Percentiles rank a stretch among this genome's conserved stretches.
Evolutionary conservation across 2,888 invertebrate species (phyloP).

Genomic region (Drosophila robusta): DNA sequence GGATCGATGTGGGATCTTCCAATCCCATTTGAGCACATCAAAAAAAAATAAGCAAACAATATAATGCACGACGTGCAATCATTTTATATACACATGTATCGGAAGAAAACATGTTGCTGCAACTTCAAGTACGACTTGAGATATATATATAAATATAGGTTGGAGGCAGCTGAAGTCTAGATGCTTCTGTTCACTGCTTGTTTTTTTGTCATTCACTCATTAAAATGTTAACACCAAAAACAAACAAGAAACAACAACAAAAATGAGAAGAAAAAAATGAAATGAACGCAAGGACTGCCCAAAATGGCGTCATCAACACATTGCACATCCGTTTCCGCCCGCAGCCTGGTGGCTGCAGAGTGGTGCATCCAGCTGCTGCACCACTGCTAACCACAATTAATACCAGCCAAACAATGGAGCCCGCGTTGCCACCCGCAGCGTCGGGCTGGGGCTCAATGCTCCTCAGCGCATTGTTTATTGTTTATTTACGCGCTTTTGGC

Average conservation of each 20-base stretch:
- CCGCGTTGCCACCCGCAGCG: conserved; percentile 10
- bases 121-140: neutral
- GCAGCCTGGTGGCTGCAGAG: conserved; percentile 8
- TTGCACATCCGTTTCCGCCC: conserved; percentile 71
- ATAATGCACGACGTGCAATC: neutral
- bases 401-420: conserved; percentile 55
- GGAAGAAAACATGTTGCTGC: neutral
- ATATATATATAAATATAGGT: neutral
- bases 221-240: conserved; percentile 38
- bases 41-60: neutral
- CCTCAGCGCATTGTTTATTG: conserved; percentile 51
- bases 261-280: conserved; percentile 19
- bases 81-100: neutral
- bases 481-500: conserved; percentile 49
- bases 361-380: conserved; percentile 4
- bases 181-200: neutral
- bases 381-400: conserved; percentile 59
- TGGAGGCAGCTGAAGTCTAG: neutral
- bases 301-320: conserved; percentile 70
- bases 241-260: conserved; percentile 17
- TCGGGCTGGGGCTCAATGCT: conserved; percentile 20
- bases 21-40: too few species aligned
- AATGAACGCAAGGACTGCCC: conserved; percentile 9
- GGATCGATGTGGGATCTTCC: too few species aligned
- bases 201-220: conserved; percentile 24